Evolutionary conservation across 2,888 invertebrate species (phyloP).

Genomic region (Glyphotaelius pellucidus): DNA sequence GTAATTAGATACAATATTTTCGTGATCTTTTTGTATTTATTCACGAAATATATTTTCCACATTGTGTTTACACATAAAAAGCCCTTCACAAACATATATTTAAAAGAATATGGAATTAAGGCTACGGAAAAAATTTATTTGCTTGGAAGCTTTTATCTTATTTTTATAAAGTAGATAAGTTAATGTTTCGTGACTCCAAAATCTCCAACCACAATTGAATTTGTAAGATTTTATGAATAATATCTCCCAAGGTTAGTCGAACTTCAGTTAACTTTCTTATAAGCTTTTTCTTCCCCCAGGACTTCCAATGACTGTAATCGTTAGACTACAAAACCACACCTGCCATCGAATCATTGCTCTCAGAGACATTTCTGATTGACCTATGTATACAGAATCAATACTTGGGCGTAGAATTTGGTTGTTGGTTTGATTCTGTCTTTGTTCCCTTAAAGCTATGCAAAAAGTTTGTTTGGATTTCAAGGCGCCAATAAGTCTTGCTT

Average conservation of each 20-base stretch:
- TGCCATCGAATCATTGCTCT: background rate
- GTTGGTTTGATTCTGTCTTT: background rate
- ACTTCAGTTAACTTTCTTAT: background rate
- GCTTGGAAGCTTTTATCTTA: background rate
- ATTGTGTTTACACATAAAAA: background rate
- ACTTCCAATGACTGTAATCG: background rate
- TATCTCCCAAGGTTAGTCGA: background rate
- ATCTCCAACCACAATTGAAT: background rate
- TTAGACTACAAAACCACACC: background rate
- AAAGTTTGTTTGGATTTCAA: background rate
- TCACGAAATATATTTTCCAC: background rate
- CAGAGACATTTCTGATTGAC: background rate
- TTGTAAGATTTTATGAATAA: background rate
- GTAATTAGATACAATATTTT: background rate
- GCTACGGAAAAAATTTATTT: background rate
- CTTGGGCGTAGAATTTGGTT: background rate
- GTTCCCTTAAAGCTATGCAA: background rate
- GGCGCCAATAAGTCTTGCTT: slow-evolving; percentile 14
- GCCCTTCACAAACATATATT: background rate
- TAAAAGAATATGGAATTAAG: background rate
- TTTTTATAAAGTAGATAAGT: background rate
- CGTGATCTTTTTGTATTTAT: background rate
- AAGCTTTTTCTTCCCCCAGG: background rate
- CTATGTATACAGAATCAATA: background rate
- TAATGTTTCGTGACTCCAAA: background rate